Evolutionary conservation across 2,888 invertebrate genomes (phyloP).

Genomic region (Rhogogaster chlorosoma): DNA sequence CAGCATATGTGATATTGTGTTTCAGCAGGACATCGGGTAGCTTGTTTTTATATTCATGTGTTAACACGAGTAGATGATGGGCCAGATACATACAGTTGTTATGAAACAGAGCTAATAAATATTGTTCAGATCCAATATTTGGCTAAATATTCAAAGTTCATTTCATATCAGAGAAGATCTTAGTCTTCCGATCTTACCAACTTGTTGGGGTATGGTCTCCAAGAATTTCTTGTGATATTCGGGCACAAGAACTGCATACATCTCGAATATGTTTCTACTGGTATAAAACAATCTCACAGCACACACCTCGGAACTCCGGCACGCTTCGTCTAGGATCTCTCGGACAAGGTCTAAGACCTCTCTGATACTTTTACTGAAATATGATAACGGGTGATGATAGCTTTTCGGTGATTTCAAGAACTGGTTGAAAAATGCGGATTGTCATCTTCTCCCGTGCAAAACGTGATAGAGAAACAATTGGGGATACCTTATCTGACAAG

Average conservation of each 20-base stretch:
- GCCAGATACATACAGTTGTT: conserved; percentile 96
- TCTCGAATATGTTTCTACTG: conserved; percentile 86
- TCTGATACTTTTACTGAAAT: conserved; percentile 81
- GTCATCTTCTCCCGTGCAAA: neutral
- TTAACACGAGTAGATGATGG: conserved; percentile 85
- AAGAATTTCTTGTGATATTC: conserved; percentile 89
- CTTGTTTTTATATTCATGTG: conserved; percentile 83
- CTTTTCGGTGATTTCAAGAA: too few relatives aligned
- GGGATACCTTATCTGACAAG: conserved; percentile 79
- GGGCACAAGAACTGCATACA: conserved; percentile 89
- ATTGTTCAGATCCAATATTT: neutral
- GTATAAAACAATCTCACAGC: conserved; percentile 85
- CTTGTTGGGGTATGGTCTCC: conserved; percentile 92
- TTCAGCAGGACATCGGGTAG: conserved; percentile 80
- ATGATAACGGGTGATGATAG: neutral
- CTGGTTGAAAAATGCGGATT: neutral
- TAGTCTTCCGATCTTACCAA: conserved; percentile 80
- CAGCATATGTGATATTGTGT: conserved; percentile 84
- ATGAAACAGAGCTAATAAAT: conserved; percentile 86
- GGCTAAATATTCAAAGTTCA: conserved; percentile 23
- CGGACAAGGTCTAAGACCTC: conserved; percentile 84
- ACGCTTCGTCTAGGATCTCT: conserved; percentile 84
- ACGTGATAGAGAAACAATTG: neutral
- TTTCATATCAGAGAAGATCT: neutral
- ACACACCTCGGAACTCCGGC: conserved; percentile 82